Conservation (phyloP, 2,113 vertebrate species). For the Microcebus ravelobensis region DNA sequence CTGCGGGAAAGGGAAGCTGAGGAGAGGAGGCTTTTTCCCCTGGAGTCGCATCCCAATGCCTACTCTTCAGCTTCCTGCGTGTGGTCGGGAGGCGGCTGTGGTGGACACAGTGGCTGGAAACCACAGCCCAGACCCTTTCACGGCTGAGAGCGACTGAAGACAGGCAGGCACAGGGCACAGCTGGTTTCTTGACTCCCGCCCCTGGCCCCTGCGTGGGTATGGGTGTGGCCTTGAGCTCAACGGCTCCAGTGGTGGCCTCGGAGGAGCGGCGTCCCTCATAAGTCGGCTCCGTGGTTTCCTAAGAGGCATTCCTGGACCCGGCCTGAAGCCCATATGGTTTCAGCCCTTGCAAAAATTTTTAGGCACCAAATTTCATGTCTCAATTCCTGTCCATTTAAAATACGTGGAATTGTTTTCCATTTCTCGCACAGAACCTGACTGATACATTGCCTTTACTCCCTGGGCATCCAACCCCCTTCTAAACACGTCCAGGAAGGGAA, state of each 20-base stretch:
- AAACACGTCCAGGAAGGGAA: neutral
- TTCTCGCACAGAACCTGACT: neutral
- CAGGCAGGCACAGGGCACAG: too few species aligned
- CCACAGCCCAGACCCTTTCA: fast-evolving
- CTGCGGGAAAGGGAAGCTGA: neutral
- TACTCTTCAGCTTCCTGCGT: neutral
- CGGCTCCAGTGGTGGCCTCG: neutral
- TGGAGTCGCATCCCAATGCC: too few species aligned
- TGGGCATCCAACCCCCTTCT: neutral
- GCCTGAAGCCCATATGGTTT: neutral
- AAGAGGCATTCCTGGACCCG: neutral
- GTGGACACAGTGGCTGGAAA: neutral
- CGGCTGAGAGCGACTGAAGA: neutral
- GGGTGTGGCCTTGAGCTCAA: neutral
- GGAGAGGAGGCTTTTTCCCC: too few species aligned
- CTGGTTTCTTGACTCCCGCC: neutral
- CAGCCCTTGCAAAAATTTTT: neutral
- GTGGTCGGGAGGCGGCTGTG: neutral
- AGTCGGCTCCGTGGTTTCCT: neutral
- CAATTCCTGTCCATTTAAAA: neutral
- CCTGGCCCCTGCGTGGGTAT: neutral
- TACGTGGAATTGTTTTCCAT: neutral
- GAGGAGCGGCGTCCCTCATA: neutral
- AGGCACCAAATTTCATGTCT: neutral
- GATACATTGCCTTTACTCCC: neutral